A percentile compares a stretch with the other conserved stretches of the same genome.
Evolutionary conservation across 2,888 invertebrate species (phyloP).

Genomic region (Parascotia fuliginaria): DNA sequence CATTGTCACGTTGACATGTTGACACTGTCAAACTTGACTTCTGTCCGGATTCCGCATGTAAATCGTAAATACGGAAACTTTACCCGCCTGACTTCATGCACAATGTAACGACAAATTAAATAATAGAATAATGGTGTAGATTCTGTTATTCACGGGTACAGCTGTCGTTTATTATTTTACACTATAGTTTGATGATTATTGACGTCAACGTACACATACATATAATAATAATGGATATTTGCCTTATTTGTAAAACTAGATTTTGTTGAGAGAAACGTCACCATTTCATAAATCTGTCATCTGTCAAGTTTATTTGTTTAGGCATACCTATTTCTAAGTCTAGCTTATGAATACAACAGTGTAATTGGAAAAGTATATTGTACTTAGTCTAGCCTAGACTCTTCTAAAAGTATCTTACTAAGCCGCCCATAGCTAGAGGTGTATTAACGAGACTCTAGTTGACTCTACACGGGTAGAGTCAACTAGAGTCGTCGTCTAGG

Average conservation of each 20-base stretch:
- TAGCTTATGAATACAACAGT: no score
- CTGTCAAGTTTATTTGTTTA: no score
- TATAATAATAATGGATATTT: slow-evolving; percentile 19
- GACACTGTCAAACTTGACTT: slow-evolving; percentile 84
- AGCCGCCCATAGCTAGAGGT: no score
- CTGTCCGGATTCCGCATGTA: slow-evolving; percentile 82
- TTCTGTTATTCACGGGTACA: slow-evolving; percentile 54
- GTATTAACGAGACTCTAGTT: no score
- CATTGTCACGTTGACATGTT: slow-evolving; percentile 83
- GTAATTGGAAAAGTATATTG: no score
- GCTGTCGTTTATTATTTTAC: slow-evolving; percentile 62
- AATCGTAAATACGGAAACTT: slow-evolving; percentile 80
- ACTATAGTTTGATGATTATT: slow-evolving; percentile 49
- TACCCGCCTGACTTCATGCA: slow-evolving; percentile 59
- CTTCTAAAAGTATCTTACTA: no score
- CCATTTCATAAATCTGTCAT: no score
- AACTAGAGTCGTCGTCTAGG: no score
- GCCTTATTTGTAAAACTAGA: slow-evolving; percentile 14
- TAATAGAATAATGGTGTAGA: slow-evolving; percentile 78
- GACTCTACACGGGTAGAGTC: no score
- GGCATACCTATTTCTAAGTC: no score
- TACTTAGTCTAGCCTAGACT: no score
- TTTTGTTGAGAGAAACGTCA: background rate
- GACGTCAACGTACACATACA: slow-evolving; percentile 43
- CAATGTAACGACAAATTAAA: slow-evolving; percentile 83